Evolutionary conservation across 2,888 invertebrate genomes (phyloP).

Genomic region (Zygogramma bicolorata): DNA sequence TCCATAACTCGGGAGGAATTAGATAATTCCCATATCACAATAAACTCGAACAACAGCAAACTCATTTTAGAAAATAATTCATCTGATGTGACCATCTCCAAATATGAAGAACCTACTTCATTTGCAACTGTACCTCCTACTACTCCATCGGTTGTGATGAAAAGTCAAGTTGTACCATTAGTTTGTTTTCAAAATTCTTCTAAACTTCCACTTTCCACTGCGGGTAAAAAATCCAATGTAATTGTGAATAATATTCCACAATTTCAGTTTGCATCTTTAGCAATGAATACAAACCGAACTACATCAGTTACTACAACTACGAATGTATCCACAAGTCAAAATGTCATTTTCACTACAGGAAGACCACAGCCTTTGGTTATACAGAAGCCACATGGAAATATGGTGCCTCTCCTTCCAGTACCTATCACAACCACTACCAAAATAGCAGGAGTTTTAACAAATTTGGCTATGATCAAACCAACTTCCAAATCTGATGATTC

Average conservation of each 20-base stretch:
- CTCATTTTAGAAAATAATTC: constrained; percentile 53
- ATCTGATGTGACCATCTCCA: constrained; percentile 51
- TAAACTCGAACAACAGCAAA: constrained; percentile 45
- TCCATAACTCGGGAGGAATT: constrained; percentile 40
- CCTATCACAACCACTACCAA: constrained; percentile 67
- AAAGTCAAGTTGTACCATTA: constrained; percentile 68
- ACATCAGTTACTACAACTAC: constrained; percentile 41
- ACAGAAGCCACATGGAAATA: constrained; percentile 68
- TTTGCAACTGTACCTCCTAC: constrained; percentile 39
- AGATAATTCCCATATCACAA: constrained; percentile 45
- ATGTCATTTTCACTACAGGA: constrained; percentile 56
- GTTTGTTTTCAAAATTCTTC: constrained; percentile 73
- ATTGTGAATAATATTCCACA: constrained; percentile 46
- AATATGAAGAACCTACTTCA: constrained; percentile 46
- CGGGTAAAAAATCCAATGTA: constrained; percentile 42
- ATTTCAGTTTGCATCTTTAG: constrained; percentile 54
- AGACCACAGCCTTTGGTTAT: constrained; percentile 71
- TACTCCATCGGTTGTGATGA: constrained; percentile 51
- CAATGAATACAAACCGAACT: constrained; percentile 48
- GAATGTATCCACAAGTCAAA: constrained; percentile 47
- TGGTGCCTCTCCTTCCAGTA: constrained; percentile 67
- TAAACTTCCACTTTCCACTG: constrained; percentile 48
- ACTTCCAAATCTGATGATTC: constrained; percentile 63
- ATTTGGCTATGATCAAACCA: constrained; percentile 72
- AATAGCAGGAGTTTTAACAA: constrained; percentile 70